These are phyloP conservation scores for Silurus lanzhouensis DNA, from an alignment of 2,797 vertebrate species.

Conservation along the genomic window DNA sequence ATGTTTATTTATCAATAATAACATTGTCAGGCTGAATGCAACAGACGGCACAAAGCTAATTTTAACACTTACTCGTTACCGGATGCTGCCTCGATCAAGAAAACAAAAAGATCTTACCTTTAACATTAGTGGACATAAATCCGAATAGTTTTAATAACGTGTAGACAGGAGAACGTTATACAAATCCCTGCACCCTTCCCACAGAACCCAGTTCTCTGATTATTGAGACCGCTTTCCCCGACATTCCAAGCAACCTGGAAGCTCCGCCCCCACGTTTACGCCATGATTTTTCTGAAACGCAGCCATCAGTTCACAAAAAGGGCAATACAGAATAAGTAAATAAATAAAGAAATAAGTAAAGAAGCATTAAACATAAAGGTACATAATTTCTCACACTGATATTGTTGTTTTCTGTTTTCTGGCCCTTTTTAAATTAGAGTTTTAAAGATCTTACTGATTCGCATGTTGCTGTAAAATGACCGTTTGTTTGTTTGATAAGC, in stretches of 20 bases:
- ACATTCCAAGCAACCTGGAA: background rate
- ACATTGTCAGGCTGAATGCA: background rate
- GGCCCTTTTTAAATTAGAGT: background rate
- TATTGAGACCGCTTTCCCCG: background rate
- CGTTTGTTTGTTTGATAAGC: background rate
- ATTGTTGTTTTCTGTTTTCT: background rate
- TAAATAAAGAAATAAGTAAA: background rate
- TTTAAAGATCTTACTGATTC: background rate
- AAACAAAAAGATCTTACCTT: constrained; percentile 15
- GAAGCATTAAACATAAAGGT: background rate
- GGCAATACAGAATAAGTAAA: background rate
- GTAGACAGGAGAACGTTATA: background rate
- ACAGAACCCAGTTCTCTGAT: background rate
- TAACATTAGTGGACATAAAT: background rate
- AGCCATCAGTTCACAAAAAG: background rate
- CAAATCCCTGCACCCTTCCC: background rate
- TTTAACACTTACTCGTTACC: background rate
- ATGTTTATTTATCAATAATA: background rate
- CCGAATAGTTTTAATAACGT: background rate
- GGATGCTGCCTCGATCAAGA: background rate
- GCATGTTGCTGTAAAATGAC: background rate
- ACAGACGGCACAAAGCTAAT: background rate
- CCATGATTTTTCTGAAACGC: constrained; percentile 23
- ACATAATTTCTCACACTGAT: background rate
- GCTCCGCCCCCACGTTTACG: constrained; percentile 27